A percentile compares a stretch with the other conserved stretches of the same genome.
These are phyloP conservation scores for Leptogaster cylindrica DNA, from an alignment of 2,888 invertebrate genomes.

Conservation along the genomic window DNA sequence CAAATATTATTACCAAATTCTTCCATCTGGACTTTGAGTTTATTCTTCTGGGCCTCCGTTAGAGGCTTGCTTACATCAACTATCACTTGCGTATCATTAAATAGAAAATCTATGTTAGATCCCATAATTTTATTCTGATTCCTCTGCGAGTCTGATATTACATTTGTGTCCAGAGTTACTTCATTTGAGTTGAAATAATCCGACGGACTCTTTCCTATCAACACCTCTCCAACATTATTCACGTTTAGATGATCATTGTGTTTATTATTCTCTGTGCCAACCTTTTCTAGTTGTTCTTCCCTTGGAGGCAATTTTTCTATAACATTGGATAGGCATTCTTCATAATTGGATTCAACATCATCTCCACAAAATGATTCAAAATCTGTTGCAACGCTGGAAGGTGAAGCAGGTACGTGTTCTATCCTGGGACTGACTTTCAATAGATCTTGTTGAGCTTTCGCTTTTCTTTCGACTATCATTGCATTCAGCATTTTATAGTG, in stretches of 20 bases:
- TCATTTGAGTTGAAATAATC: constrained; percentile 57
- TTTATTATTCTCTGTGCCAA: neutral
- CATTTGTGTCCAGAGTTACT: constrained; percentile 24
- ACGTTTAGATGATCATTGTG: constrained; percentile 10
- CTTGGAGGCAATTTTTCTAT: constrained; percentile 2
- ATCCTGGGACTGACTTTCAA: neutral
- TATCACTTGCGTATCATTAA: constrained; percentile 44
- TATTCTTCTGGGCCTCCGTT: constrained; percentile 67
- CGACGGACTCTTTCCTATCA: constrained; percentile 52
- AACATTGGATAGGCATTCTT: constrained; percentile 51
- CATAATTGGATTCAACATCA: constrained; percentile 51
- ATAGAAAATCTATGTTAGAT: constrained; percentile 43
- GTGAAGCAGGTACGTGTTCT: constrained; percentile 45
- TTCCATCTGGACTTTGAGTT: constrained; percentile 67
- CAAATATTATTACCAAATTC: constrained; percentile 65
- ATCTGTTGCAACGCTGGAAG: constrained; percentile 49
- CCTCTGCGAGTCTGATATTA: constrained; percentile 48
- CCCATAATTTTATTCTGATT: constrained; percentile 54
- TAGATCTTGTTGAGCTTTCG: constrained; percentile 8
- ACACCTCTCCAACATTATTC: constrained; percentile 9
- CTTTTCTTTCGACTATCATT: constrained; percentile 46
- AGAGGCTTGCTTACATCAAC: neutral
- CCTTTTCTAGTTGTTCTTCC: constrained; percentile 33
- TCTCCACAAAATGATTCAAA: constrained; percentile 53
- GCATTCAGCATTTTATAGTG: constrained; percentile 54